Evolutionary conservation across 2,113 vertebrate species (phyloP), one percentile per base, ranked within the genome.

Genomic region (Dendropsophus ebraccatus): DNA sequence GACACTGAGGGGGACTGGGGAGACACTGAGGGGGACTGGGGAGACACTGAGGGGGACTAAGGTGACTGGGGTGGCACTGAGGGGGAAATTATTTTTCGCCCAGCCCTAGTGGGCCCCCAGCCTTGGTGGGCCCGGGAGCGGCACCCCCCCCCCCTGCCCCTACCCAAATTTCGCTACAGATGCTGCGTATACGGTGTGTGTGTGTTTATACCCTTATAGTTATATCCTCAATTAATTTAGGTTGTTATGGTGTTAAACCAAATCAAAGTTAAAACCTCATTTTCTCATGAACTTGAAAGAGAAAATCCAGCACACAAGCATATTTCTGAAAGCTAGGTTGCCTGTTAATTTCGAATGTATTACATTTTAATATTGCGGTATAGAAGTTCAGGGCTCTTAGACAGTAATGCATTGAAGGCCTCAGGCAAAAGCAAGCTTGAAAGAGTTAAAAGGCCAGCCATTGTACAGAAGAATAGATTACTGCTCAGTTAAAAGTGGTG

Each of bases 401-500:
- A 56, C 17, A 62, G 23, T 73, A 58, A 80, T 80, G 37, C 58
- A 17, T 84, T 72, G 23, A 79, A 78, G 32, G 60, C 74, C 52
- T 35, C 25, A 25, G 41, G 58, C 49, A 45, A 58, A 76, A 84
- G 52, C n/a, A 76, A 32, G 37, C 49, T n/a, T 56, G 35, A 45
- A 77, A 81, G 60, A 86, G 79, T 60, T 69, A 82, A 82, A 77
- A 82, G 49, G 50, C 21, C 45, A 83, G 56, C 45, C 45, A 70
- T 80, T 86, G 62, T 58, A 13, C 10, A 72, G 60, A 28, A 54
- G 50, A 69, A 86, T 72, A 47, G 65, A 81, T 70, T 81, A 60
- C 45, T 54, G 70, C 45, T 76, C 93, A 93, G 90, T 92, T 93
- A 91, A 94, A 91, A 90, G 90, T 90, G 86, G 88, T 88, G 88